Evolutionary conservation across 2,113 vertebrate species (phyloP), one percentile per base, ranked within the genome.

Genomic region (Semnornis frantzii): DNA sequence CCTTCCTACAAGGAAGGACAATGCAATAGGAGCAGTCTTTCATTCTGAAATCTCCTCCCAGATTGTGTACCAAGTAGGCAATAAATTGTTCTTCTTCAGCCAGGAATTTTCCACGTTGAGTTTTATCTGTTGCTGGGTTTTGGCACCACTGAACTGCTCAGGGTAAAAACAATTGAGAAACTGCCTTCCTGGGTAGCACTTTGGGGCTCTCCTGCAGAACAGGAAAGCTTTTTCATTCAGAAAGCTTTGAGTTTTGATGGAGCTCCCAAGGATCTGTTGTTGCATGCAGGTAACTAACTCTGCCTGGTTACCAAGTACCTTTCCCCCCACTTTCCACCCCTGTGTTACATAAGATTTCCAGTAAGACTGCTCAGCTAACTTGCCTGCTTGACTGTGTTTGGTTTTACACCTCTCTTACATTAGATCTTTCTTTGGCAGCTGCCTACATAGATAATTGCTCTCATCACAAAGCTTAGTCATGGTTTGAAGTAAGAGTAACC

Each of bases 81-180:
- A 87, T 76, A 87, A 85, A 90, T 82, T 48, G 65, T 68, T 92
- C 28, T 72, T 89, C 85, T 80, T 69, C 60, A 2, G 39, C 75
- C 79, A 90, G 75, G 68, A 93, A 92, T 90, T 90, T 87, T 96
- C 88, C 85, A 76, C 79, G 79, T 72, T 62, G 75, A 84, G 78
- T 82, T 90, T 75, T 91, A 90, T 87, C 87, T 78, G 60, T 88
- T 89, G 74, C 84, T 82, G 73, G n/a, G 44, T 62, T 86, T 91
- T 89, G 84, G 91, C 87, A 92, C 65, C 57, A 78, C 81, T 84
- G 82, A 92, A 84, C 50, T 50, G 44, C 82, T 89, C 52, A n/a
- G 30, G 66, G 78, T 79, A 65, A 95, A 91, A 91, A 68, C 59
- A 87, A 73, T 57, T 78, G 82, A 78, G 68, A 81, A 62, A 60